These are phyloP conservation scores for Progne subis DNA, from an alignment of 2,113 vertebrate genomes.

Conservation along the genomic window DNA sequence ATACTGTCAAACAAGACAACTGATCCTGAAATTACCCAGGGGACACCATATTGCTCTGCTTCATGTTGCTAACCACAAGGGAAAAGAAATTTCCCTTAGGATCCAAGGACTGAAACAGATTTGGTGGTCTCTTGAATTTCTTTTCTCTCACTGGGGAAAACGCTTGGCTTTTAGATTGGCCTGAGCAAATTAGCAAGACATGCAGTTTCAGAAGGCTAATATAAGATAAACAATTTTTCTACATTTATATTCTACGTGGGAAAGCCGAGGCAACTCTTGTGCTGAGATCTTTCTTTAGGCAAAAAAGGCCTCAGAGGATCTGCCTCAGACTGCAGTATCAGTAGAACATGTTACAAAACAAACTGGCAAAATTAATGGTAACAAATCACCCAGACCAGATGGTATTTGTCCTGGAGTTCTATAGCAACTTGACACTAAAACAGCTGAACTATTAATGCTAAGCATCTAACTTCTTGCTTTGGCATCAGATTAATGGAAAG, in stretches of 20 bases:
- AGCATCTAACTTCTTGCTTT: neutral
- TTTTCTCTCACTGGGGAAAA: neutral
- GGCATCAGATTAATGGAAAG: neutral
- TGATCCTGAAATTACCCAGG: neutral
- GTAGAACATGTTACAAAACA: neutral
- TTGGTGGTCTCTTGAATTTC: neutral
- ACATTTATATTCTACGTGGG: neutral
- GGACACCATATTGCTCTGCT: neutral
- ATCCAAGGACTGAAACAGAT: neutral
- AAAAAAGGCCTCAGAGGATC: neutral
- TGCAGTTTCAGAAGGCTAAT: neutral
- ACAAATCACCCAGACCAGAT: neutral
- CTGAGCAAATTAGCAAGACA: neutral
- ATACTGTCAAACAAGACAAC: neutral
- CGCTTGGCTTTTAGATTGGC: neutral
- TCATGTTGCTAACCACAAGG: neutral
- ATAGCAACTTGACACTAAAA: neutral
- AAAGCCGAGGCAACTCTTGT: neutral
- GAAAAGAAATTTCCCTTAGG: neutral
- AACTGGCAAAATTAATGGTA: neutral
- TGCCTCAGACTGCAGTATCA: neutral
- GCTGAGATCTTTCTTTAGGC: neutral
- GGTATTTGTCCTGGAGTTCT: neutral
- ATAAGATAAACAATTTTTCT: neutral
- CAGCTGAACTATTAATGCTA: neutral